These are phyloP conservation scores for Drosophila albomicans DNA, from an alignment of 1,140 invertebrate genomes.

Conservation along the genomic window DNA sequence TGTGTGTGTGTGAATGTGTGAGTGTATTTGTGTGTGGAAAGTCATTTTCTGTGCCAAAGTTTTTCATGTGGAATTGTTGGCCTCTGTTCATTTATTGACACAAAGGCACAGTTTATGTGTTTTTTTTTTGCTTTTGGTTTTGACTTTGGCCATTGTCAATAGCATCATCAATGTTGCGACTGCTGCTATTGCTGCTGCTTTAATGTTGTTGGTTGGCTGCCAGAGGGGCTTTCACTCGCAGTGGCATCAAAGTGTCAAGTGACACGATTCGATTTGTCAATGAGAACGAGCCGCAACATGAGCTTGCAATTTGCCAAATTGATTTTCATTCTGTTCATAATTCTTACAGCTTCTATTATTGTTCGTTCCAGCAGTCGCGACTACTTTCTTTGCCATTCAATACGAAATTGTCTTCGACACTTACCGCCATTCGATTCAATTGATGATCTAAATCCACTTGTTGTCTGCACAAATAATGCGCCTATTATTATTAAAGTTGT, in stretches of 20 bases:
- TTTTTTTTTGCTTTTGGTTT: constrained; percentile 33
- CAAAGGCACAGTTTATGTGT: constrained; percentile 75
- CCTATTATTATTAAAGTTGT: constrained; percentile 82
- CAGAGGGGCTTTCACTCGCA: constrained; percentile 38
- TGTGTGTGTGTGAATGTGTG: constrained; percentile 20
- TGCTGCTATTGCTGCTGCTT: constrained; percentile 16
- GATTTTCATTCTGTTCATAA: constrained; percentile 66
- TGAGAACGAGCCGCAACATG: constrained; percentile 62
- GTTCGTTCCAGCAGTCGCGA: neutral
- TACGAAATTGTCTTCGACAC: constrained; percentile 64
- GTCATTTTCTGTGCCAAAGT: constrained; percentile 80
- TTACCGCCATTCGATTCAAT: constrained; percentile 82
- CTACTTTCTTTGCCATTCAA: constrained; percentile 59
- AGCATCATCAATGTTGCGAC: constrained; percentile 28
- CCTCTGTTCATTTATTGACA: constrained; percentile 76
- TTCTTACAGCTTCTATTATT: constrained; percentile 16
- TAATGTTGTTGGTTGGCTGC: constrained; percentile 6
- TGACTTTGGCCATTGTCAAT: constrained; percentile 65
- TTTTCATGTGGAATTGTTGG: constrained; percentile 62
- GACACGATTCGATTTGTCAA: constrained; percentile 71
- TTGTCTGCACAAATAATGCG: constrained; percentile 81
- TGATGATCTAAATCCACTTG: constrained; percentile 84
- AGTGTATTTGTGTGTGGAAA: constrained; percentile 59
- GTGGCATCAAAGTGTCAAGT: constrained; percentile 62
- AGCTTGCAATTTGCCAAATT: constrained; percentile 81